Evolutionary conservation across 2,888 invertebrate species (phyloP).

Genomic region (Andrena minutula): DNA sequence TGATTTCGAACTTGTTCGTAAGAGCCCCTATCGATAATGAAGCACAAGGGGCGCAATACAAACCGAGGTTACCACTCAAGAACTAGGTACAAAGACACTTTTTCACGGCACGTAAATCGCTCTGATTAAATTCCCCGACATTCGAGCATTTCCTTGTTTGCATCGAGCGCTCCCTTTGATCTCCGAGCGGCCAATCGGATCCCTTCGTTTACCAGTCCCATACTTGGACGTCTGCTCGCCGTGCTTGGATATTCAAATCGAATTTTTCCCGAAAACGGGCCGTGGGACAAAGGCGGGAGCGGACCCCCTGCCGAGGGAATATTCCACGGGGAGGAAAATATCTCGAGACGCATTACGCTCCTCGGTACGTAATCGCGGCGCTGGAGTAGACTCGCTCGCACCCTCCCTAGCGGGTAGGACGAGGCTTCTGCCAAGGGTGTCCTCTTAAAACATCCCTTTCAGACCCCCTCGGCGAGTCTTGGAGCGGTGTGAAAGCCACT

Average conservation of each 20-base stretch:
- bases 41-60: neutral
- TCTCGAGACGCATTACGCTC: slow-evolving; percentile 62
- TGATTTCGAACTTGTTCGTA: too few relatives aligned
- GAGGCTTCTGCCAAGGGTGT: slow-evolving; percentile 45
- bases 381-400: slow-evolving; percentile 15
- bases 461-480: slow-evolving; percentile 66
- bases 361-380: slow-evolving; percentile 60
- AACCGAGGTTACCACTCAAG: neutral
- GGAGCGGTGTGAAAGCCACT: slow-evolving; percentile 76
- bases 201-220: slow-evolving; percentile 14
- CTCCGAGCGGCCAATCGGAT: slow-evolving; percentile 31
- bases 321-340: slow-evolving; percentile 35
- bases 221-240: neutral
- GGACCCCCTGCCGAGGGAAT: slow-evolving; percentile 11
- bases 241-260: slow-evolving; percentile 48
- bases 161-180: slow-evolving; percentile 36
- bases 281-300: slow-evolving; percentile 10
- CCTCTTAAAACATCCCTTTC: slow-evolving; percentile 79
- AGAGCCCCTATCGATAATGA: too few relatives aligned
- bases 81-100: too few relatives aligned
- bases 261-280: slow-evolving; percentile 41
- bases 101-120: neutral
- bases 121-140: slow-evolving; percentile 21
- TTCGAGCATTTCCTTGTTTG: neutral
- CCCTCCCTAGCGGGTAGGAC: slow-evolving; percentile 46